A percentile compares a stretch with the other conserved stretches of the same genome.
phyloP scores from a whole-genome alignment of 2,888 invertebrate genomes.

The Himalopsyche anomala region DNA sequence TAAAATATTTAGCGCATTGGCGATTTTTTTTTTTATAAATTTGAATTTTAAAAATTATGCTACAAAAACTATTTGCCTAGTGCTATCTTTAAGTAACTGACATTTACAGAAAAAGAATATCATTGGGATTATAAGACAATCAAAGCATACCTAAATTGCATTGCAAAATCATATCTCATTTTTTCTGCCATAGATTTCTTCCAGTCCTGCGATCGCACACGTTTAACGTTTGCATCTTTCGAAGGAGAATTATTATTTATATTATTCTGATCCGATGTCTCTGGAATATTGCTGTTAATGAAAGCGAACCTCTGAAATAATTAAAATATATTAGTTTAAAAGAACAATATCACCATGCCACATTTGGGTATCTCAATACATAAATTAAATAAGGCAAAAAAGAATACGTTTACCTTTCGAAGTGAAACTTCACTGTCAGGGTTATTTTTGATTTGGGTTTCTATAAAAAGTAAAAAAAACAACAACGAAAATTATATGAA shows the following conservation, averaged over 20 bases:
- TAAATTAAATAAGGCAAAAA: neutral
- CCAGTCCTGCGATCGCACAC: conserved; percentile 12
- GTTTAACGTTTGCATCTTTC: conserved; percentile 2
- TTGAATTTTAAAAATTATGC: too few relatives aligned
- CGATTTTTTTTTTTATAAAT: too few relatives aligned
- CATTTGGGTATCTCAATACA: neutral
- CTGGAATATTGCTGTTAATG: neutral
- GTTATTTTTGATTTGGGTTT: neutral
- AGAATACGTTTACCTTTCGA: neutral
- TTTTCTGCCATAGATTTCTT: conserved; percentile 69
- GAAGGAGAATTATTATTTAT: conserved; percentile 14
- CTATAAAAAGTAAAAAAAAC: neutral
- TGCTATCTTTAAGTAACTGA: too few relatives aligned
- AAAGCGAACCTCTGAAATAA: conserved; percentile 44
- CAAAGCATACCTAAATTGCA: conserved; percentile 72
- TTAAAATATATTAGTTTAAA: neutral
- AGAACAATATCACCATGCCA: neutral
- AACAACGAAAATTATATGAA: too few relatives aligned
- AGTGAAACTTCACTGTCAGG: neutral
- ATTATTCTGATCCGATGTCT: neutral
- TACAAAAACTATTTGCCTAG: too few relatives aligned
- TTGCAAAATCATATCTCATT: conserved; percentile 74
- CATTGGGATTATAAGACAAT: too few relatives aligned
- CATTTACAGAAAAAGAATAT: too few relatives aligned
- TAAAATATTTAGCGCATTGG: too few relatives aligned